These are phyloP conservation scores for Lutraria rhynchaena DNA, from an alignment of 1,140 invertebrate genomes.

Conservation along the genomic window DNA sequence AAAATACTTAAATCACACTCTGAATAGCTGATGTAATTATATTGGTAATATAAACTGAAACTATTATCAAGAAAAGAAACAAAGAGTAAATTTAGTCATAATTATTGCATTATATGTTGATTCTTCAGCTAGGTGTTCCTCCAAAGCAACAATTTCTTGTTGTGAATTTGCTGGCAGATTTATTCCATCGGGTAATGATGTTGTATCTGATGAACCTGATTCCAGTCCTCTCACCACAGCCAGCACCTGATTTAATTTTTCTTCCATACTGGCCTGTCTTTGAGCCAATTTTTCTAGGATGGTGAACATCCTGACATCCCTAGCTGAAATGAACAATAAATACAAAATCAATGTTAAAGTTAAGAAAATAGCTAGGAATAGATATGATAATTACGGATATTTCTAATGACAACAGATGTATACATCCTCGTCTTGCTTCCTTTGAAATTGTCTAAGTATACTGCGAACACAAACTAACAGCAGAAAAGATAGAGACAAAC, in stretches of 20 bases:
- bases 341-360: too few relatives aligned
- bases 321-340: too few relatives aligned
- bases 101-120: not conserved
- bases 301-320: constrained; percentile 17
- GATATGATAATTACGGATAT: too few relatives aligned
- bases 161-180: constrained; percentile 6
- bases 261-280: constrained; percentile 1
- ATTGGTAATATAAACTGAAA: constrained; percentile 1
- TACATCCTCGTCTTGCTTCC: too few relatives aligned
- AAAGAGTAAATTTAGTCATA: constrained; percentile 1
- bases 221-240: not conserved
- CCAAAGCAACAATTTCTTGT: constrained; percentile 1
- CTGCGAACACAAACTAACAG: too few relatives aligned
- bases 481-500: too few relatives aligned
- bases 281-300: not conserved
- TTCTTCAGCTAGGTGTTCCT: constrained; percentile 13
- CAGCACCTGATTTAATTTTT: not conserved
- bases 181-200: constrained; percentile 8
- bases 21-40: constrained; percentile 10
- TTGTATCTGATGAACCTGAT: not conserved
- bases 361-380: too few relatives aligned
- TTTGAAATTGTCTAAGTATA: too few relatives aligned
- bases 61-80: not conserved
- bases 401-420: too few relatives aligned
- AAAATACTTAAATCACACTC: too few relatives aligned